These are phyloP conservation scores for Mizuhopecten yessoensis DNA, from an alignment of 1,140 invertebrate genomes.

Conservation along the genomic window DNA sequence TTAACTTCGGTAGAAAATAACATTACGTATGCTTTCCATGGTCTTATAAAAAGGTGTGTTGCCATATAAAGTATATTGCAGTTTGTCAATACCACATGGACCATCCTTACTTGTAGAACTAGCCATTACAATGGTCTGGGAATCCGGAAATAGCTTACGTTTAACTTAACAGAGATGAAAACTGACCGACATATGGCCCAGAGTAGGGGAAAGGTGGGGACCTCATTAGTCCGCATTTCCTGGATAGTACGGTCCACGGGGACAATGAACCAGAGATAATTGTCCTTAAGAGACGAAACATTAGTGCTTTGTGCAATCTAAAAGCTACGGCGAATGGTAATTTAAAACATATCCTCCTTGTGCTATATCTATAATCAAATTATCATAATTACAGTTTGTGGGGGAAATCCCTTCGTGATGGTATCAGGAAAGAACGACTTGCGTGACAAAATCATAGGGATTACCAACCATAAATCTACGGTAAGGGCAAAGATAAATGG, in stretches of 20 bases:
- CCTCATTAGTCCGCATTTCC: background rate
- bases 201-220: background rate
- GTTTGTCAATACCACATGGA: too few species aligned
- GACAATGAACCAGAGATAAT: background rate
- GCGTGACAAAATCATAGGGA: background rate
- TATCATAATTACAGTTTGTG: background rate
- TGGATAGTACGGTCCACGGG: background rate
- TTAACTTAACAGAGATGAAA: background rate
- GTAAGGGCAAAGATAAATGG: background rate
- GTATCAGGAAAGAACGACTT: background rate
- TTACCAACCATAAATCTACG: background rate
- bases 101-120: too few species aligned
- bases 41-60: too few species aligned
- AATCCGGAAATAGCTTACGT: too few species aligned
- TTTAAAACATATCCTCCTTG: background rate
- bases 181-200: background rate
- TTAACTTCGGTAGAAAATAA: too few species aligned
- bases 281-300: background rate
- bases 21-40: too few species aligned
- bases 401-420: background rate
- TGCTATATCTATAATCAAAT: slow-evolving; percentile 2
- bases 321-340: background rate
- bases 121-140: too few species aligned
- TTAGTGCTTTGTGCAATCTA: background rate
- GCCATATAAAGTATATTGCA: too few species aligned